phyloP scores from a whole-genome alignment of 1,140 invertebrate species.

The Scaptomyza hsui region DNA sequence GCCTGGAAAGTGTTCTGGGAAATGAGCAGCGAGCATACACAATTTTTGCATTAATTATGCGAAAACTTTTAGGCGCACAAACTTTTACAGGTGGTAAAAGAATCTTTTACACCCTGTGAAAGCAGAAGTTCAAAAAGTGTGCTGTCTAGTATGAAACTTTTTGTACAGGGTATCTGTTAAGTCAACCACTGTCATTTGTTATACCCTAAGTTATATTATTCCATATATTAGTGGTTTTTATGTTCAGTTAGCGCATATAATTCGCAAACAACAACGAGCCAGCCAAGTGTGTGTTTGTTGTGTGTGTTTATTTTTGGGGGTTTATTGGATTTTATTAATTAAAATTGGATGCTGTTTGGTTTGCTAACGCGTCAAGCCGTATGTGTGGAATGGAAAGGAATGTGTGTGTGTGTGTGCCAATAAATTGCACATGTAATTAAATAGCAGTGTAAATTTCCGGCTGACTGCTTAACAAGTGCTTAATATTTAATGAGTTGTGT shows the following conservation, averaged over 20 bases:
- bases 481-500: constrained; percentile 73
- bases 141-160: not conserved
- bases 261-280: constrained; percentile 22
- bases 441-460: constrained; percentile 70
- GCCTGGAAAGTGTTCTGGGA: constrained; percentile 25
- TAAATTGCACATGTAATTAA: constrained; percentile 68
- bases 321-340: constrained; percentile 76
- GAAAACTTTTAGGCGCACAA: constrained; percentile 58
- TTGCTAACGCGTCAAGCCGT: constrained; percentile 56
- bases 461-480: constrained; percentile 60
- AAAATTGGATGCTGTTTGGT: constrained; percentile 64
- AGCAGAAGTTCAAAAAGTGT: not conserved
- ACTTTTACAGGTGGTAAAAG: constrained; percentile 9
- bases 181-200: not conserved
- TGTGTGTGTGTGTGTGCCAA: constrained; percentile 20
- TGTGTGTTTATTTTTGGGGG: constrained; percentile 29
- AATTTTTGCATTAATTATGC: constrained; percentile 77
- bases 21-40: constrained; percentile 56
- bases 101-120: not conserved
- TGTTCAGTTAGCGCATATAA: constrained; percentile 57
- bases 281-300: constrained; percentile 8
- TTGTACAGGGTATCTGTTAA: not conserved
- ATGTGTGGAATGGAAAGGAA: constrained; percentile 4
- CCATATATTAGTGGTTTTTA: constrained; percentile 18
- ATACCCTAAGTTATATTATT: not conserved